A percentile compares a stretch with the other conserved stretches of the same genome.
Evolutionary conservation across 2,888 invertebrate genomes (phyloP).

Genomic region (Brenthis hecate): DNA sequence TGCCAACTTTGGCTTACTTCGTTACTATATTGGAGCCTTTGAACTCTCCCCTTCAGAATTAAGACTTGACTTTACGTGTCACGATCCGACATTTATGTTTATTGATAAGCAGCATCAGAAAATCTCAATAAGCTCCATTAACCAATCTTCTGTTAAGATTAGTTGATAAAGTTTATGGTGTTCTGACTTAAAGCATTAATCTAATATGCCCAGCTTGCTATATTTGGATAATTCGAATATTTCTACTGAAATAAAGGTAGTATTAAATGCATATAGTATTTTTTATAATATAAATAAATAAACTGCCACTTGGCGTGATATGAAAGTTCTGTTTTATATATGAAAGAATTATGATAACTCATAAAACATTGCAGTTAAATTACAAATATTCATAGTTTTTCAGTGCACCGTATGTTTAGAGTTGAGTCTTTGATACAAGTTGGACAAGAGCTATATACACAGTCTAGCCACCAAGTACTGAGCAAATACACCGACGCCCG

Average conservation of each 20-base stretch:
- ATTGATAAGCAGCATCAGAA: slow-evolving; percentile 71
- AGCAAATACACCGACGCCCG: slow-evolving; percentile 66
- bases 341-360: no score
- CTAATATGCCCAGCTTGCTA: no score
- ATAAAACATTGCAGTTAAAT: slow-evolving; percentile 2
- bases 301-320: no score
- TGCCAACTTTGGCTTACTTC: slow-evolving; percentile 51
- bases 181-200: slow-evolving; percentile 41
- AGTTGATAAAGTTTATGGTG: slow-evolving; percentile 64
- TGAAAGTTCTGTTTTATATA: no score
- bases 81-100: slow-evolving; percentile 74
- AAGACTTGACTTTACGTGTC: slow-evolving; percentile 64
- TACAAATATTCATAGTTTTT: slow-evolving; percentile 26
- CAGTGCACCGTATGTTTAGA: slow-evolving; percentile 29
- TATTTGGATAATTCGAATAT: no score
- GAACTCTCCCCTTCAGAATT: slow-evolving; percentile 67
- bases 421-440: slow-evolving; percentile 64
- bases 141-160: slow-evolving; percentile 71
- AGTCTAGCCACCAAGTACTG: slow-evolving; percentile 64
- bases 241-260: no score
- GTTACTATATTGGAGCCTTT: slow-evolving; percentile 67
- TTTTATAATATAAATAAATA: no score
- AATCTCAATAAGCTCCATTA: slow-evolving; percentile 77
- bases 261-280: no score
- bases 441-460: slow-evolving; percentile 66